Evolutionary conservation across 1,140 invertebrate species (phyloP), one percentile per base, ranked within the genome.

Genomic region (Euura saliciscinereae): DNA sequence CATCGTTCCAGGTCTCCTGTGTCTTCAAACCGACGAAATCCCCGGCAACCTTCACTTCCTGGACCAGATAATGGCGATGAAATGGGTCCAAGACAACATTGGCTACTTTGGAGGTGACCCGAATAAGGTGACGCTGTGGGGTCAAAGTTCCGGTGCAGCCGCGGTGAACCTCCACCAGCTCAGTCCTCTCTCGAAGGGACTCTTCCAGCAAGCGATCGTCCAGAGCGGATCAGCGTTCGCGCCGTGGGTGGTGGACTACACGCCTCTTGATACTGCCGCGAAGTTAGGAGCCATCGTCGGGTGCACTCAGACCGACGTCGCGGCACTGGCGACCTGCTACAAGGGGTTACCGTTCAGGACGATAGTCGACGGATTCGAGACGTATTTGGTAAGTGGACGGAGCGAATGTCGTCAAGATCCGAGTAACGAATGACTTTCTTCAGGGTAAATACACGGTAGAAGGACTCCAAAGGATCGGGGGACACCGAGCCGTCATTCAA

Each of bases 141-240:
- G 78, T 2, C 69, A 75, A 6, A 72, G 72, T 8, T 78, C 80
- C 7, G 78, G 80, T 2, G 79, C 77, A n/a, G 76, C 71, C 2
- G 74, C 72, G 11, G 73, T 77, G 10, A 75, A 78, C 13, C 82
- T 89, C 75, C 89, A 91, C 75, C 78, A 90, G 71, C 66, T 91
- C 8, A 89, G 88, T 4, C 85, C 86, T 10, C 78, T 86, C 42
- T 89, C 88, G 11, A 68, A n/a, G 68, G 51, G 51, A 59, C 51
- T 59, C 13, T 68, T 72, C 42, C 71, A 72, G n/a, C 65, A 64
- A 10, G 46, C 73, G 3, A 69, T 75, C 51, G 28, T 64, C 6
- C 74, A 75, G 45, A 75, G 74, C 64, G 74, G 74, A 11, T 73
- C 71, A 6, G 71, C 71, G 28, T 45, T 68, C n/a, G 66, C 44